A percentile compares a stretch with the other conserved stretches of the same genome.
Conservation (phyloP, 1,140 invertebrate genomes). For the Drosophila melanogaster region DNA sequence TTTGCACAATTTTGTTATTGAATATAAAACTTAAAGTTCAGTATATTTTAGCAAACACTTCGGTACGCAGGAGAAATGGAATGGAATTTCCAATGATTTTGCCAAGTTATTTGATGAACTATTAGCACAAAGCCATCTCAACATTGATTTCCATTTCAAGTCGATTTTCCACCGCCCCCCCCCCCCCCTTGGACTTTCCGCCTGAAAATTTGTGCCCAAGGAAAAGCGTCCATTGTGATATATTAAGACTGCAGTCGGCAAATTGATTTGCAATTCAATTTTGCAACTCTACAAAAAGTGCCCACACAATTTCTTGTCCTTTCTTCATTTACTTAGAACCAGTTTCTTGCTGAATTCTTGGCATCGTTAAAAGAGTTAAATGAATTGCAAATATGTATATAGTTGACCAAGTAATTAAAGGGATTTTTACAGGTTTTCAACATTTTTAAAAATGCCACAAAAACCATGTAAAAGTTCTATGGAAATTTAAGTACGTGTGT, state of each 20-base stretch:
- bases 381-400: neutral
- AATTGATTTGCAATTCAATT: slow-evolving; percentile 62
- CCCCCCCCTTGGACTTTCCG: neutral
- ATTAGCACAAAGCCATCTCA: slow-evolving; percentile 28
- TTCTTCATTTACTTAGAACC: neutral
- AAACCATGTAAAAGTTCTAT: neutral
- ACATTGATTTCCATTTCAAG: slow-evolving; percentile 26
- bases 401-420: too few species aligned
- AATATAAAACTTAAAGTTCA: too few species aligned
- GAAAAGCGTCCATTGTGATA: slow-evolving; percentile 15
- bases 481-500: neutral
- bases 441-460: neutral
- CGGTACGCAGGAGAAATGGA: neutral
- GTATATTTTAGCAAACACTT: neutral
- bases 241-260: slow-evolving; percentile 38
- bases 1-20: too few species aligned
- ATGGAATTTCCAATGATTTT: slow-evolving; percentile 19
- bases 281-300: slow-evolving; percentile 13
- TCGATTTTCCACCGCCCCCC: too few species aligned
- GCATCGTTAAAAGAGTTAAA: neutral
- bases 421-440: too few species aligned
- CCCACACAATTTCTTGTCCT: neutral
- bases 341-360: neutral
- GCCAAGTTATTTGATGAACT: slow-evolving; percentile 38
- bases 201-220: neutral